Conservation (phyloP, 2,888 invertebrate species). For the Drosophila dives region DNA sequence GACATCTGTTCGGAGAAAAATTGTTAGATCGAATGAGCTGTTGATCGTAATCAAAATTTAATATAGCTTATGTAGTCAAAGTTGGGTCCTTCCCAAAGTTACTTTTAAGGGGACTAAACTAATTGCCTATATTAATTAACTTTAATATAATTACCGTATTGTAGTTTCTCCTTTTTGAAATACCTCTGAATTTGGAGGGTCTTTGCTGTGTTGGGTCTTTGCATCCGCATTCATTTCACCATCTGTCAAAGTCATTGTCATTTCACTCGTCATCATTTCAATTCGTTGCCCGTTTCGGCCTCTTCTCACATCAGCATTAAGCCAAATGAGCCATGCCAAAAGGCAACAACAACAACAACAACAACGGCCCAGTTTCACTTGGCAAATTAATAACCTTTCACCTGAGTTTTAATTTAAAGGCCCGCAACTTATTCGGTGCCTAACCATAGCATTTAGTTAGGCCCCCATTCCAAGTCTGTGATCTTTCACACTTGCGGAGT, state of each 20-base stretch:
- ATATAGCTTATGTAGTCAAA: neutral
- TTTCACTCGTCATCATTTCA: conserved; percentile 49
- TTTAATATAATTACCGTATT: neutral
- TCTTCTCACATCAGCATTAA: conserved; percentile 63
- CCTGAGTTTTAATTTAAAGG: conserved; percentile 77
- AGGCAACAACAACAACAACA: conserved; percentile 30
- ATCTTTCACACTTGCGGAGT: conserved; percentile 2
- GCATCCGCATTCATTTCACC: conserved; percentile 48
- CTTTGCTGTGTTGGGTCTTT: conserved; percentile 3
- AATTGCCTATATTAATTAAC: neutral
- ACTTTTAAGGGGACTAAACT: neutral
- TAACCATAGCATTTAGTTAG: conserved; percentile 48
- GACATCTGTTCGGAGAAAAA: neutral
- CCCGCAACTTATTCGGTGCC: conserved; percentile 56
- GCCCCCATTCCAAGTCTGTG: neutral
- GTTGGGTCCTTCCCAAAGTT: neutral
- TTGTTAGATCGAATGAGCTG: neutral
- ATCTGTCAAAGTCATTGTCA: conserved; percentile 34
- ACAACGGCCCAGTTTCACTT: conserved; percentile 62
- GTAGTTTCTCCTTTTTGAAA: neutral
- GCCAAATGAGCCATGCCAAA: conserved; percentile 65
- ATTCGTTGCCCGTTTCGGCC: conserved; percentile 20
- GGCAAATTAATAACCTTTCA: conserved; percentile 78
- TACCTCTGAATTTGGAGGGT: neutral
- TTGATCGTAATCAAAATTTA: neutral